phyloP scores from a whole-genome alignment of 2,797 vertebrate genomes.

The Epinephelus coioides region DNA sequence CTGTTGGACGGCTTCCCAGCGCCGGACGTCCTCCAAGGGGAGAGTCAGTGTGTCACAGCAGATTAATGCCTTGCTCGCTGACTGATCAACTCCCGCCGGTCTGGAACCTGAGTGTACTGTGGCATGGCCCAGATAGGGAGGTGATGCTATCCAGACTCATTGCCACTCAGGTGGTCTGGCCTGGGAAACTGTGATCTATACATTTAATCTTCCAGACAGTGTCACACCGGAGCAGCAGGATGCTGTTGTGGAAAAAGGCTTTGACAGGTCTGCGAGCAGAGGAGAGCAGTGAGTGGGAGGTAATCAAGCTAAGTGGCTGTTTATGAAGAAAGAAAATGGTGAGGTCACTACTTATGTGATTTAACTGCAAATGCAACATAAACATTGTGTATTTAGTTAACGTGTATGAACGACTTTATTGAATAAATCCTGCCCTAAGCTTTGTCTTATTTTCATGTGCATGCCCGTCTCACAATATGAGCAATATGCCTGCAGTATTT shows the following conservation, averaged over 20 bases:
- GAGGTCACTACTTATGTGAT: slow-evolving; percentile 66
- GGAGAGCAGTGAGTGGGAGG: slow-evolving; percentile 51
- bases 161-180: slow-evolving; percentile 77
- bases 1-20: slow-evolving; percentile 83
- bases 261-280: slow-evolving; percentile 49
- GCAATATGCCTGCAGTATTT: slow-evolving; percentile 16
- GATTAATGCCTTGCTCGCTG: slow-evolving; percentile 85
- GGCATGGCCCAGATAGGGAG: slow-evolving; percentile 80
- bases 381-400: slow-evolving; percentile 49
- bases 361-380: slow-evolving; percentile 65
- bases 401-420: slow-evolving; percentile 23
- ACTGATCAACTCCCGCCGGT: slow-evolving; percentile 85
- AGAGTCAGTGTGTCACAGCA: slow-evolving; percentile 83
- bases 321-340: slow-evolving; percentile 75
- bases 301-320: slow-evolving; percentile 82
- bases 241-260: slow-evolving; percentile 38
- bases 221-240: slow-evolving; percentile 49
- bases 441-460: slow-evolving; percentile 33
- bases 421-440: slow-evolving; percentile 34
- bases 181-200: slow-evolving; percentile 67
- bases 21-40: slow-evolving; percentile 79
- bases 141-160: slow-evolving; percentile 75
- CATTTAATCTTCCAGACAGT: slow-evolving; percentile 71
- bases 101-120: slow-evolving; percentile 72
- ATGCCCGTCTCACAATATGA: slow-evolving; percentile 22